Evolutionary conservation across 2,113 vertebrate species (phyloP), one percentile per base, ranked within the genome.

Genomic region (Melanerpes aurifrons): DNA sequence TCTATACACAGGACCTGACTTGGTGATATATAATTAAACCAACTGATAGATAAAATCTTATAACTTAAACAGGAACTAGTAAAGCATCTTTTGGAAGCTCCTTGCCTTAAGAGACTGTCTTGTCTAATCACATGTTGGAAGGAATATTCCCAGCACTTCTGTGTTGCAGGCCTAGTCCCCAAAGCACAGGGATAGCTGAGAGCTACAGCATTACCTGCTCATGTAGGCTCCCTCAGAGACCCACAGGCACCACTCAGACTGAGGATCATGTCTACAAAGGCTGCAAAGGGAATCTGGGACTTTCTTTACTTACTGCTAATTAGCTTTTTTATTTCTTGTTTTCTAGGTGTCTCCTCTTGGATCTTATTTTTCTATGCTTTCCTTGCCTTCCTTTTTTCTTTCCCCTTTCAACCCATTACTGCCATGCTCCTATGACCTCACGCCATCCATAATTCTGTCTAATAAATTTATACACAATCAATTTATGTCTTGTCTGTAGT

Each of bases 21-120:
- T 62, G 28, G 43, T 71, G 40, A 61, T 57, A 26, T 2, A 15
- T 17, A 91, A 77, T 31, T 72, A 93, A 86, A 85, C 37, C 26
- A 89, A 80, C 54, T 26, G 26, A 80, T 43, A 89, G 67, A 94
- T 61, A 87, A 85, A 87, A 13, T 68, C 43, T 81, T 86, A 85
- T 87, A 91, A 77, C 87, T 83, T 61, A 74, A 92, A 63, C 16
- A n/a, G 32, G 31, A 89, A 81, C 43, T 24, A 87, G 54, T 7
- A 25, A 82, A 70, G 10, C 10, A 32, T 57, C 47, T 87, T 92
- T 82, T 40, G 76, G 78, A 92, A 86, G 53, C 35, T 89, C 35
- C 37, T 70, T 54, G 68, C 71, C 68, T 45, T 64, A 91, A 82
- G 74, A 61, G 8, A 91, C 53, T 22, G 29, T 71, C 84, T 87